Percentiles rank a stretch among this genome's conserved stretches.
Evolutionary conservation across 1,140 invertebrate genomes (phyloP).

Genomic region (Drosophila tristis): DNA sequence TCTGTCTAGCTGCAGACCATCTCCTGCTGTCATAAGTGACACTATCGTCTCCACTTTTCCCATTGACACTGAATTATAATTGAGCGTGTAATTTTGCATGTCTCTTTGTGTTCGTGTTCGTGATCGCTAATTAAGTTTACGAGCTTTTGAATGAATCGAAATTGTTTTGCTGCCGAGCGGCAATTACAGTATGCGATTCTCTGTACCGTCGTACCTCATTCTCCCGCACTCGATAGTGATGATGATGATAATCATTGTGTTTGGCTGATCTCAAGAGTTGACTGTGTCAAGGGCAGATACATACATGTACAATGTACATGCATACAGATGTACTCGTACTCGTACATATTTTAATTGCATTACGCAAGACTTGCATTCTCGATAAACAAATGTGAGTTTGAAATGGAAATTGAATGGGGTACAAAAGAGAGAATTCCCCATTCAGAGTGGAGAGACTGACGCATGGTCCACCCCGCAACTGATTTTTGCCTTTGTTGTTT

Average conservation of each 20-base stretch:
- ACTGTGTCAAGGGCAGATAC: conserved; percentile 69
- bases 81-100: conserved; percentile 42
- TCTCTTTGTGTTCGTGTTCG: conserved; percentile 13
- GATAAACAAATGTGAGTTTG: conserved; percentile 39
- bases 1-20: neutral
- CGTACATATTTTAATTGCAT: conserved; percentile 64
- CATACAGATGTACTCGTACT: conserved; percentile 16
- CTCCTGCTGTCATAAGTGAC: neutral
- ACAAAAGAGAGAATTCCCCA: neutral
- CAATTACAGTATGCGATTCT: conserved; percentile 43
- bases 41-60: conserved; percentile 13
- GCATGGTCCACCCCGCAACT: conserved; percentile 17
- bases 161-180: conserved; percentile 61
- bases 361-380: conserved; percentile 67
- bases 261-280: conserved; percentile 43
- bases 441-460: conserved; percentile 1
- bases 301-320: conserved; percentile 7
- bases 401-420: neutral
- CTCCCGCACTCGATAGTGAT: too few relatives aligned
- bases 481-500: neutral
- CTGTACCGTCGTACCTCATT: conserved; percentile 1
- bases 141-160: conserved; percentile 71
- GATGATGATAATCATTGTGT: neutral
- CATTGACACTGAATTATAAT: conserved; percentile 70
- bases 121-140: conserved; percentile 65